Evolutionary conservation across 2,888 invertebrate species (phyloP).

Genomic region (Acanthosepion esculentum): DNA sequence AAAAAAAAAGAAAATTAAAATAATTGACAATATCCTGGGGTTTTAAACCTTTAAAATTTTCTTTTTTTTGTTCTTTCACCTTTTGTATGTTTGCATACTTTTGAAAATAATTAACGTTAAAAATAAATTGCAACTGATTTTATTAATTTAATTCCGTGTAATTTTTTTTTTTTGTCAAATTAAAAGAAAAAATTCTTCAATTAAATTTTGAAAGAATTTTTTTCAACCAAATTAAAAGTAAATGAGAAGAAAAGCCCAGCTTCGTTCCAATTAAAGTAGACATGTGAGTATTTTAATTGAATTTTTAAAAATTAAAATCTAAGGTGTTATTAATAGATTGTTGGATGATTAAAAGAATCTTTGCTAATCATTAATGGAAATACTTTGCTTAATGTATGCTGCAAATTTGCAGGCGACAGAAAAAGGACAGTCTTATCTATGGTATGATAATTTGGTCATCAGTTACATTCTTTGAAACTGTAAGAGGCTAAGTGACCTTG

Average conservation of each 20-base stretch:
- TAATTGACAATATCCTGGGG: neutral
- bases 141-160: neutral
- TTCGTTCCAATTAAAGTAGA: neutral
- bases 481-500: no score
- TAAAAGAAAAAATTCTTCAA: neutral
- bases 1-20: neutral
- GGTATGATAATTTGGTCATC: no score
- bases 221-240: neutral
- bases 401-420: no score
- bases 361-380: no score
- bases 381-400: no score
- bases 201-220: neutral
- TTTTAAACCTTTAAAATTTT: neutral
- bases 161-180: neutral
- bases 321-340: no score
- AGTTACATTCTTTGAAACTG: no score
- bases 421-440: no score
- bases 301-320: no score
- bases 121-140: slow-evolving; percentile 33
- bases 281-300: neutral
- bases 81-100: neutral
- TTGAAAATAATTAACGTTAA: neutral
- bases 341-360: no score
- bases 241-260: neutral
- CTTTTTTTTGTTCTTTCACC: neutral